Evolutionary conservation across 23 tunicate species (phyloP).

Genomic region (Clavelina lepadiformis): DNA sequence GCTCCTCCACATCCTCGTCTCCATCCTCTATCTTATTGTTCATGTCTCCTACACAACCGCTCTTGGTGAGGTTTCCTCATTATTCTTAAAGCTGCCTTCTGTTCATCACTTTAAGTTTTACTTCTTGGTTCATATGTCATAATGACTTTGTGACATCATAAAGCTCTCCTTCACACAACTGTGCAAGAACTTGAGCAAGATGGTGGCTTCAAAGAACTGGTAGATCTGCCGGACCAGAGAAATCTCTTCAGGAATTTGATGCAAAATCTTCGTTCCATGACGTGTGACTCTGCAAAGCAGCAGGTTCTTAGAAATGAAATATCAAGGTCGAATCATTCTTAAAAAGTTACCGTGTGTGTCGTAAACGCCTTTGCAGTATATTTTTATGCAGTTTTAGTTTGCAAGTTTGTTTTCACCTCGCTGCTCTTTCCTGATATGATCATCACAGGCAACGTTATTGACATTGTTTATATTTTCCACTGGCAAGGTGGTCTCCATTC

Average conservation of each 20-base stretch:
- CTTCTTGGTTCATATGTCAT: background rate
- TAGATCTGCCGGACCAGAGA: background rate
- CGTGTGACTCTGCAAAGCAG: too few relatives aligned
- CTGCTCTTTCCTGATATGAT: too few relatives aligned
- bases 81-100: background rate
- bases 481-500: background rate
- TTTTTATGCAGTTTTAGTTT: too few relatives aligned
- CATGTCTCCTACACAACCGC: conserved; percentile 23
- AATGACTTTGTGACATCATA: background rate
- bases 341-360: too few relatives aligned
- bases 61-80: conserved; percentile 1
- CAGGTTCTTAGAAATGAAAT: too few relatives aligned
- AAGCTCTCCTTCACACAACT: conserved; percentile 7
- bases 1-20: too few relatives aligned
- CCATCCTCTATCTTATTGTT: conserved; percentile 1
- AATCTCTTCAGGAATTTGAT: background rate
- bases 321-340: too few relatives aligned
- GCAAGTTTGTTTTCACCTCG: too few relatives aligned
- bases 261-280: background rate
- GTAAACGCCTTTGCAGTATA: too few relatives aligned
- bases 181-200: background rate
- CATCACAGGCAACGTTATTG: background rate
- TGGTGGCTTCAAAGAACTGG: background rate
- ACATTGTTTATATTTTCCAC: background rate
- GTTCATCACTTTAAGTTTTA: background rate